Percentiles rank a stretch among this genome's conserved stretches.
phyloP scores from a whole-genome alignment of 2,113 vertebrate species.

The Proterorhinus semilunaris region DNA sequence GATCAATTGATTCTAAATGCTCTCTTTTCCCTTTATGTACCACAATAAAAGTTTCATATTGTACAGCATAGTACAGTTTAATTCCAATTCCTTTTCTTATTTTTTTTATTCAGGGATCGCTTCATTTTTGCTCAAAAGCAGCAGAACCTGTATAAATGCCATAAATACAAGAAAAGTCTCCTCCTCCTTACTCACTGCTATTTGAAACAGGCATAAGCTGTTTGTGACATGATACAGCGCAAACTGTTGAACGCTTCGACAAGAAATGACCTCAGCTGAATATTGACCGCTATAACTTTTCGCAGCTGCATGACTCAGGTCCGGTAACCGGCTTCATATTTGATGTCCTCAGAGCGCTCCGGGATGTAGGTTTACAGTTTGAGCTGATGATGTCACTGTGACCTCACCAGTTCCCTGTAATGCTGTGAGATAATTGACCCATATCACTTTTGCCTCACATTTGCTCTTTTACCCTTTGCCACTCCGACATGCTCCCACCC shows the following conservation, averaged over 20 bases:
- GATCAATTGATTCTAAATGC: too few relatives aligned
- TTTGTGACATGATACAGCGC: not conserved
- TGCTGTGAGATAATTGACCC: slow-evolving; percentile 14
- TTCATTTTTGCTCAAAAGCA: too few relatives aligned
- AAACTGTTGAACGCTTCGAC: slow-evolving; percentile 2
- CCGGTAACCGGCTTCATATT: slow-evolving; percentile 21
- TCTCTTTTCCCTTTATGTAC: too few relatives aligned
- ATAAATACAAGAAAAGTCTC: not conserved
- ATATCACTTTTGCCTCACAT: not conserved
- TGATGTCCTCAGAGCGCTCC: slow-evolving; percentile 7
- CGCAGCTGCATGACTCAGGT: slow-evolving; percentile 48
- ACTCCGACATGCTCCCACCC: slow-evolving; percentile 32
- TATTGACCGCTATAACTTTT: slow-evolving; percentile 28
- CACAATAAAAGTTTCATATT: too few relatives aligned
- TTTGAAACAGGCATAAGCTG: not conserved
- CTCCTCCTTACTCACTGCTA: not conserved
- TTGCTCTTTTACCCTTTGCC: slow-evolving; percentile 5
- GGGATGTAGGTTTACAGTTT: not conserved
- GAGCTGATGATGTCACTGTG: slow-evolving; percentile 31
- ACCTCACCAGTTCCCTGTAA: slow-evolving; percentile 25
- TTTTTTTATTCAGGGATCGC: too few relatives aligned
- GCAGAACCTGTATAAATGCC: not conserved
- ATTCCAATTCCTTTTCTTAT: too few relatives aligned
- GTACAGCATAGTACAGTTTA: too few relatives aligned
- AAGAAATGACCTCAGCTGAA: slow-evolving; percentile 1